Evolutionary conservation across 2,113 vertebrate genomes (phyloP).

Genomic region (Origma solitaria): DNA sequence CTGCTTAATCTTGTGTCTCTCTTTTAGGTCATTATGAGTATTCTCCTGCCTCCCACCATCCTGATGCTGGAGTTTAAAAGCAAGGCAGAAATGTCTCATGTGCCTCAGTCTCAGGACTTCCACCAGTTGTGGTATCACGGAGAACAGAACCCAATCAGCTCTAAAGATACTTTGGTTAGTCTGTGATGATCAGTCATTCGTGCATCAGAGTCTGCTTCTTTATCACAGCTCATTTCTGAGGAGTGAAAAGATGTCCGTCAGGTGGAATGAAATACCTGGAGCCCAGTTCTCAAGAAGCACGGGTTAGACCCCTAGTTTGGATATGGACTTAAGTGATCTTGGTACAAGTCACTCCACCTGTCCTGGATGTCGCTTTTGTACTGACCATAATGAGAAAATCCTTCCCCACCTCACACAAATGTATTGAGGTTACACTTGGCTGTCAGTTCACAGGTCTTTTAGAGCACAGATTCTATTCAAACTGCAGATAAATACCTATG

Average conservation of each 20-base stretch:
- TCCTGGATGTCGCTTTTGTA: background rate
- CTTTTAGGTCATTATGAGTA: slow-evolving; percentile 87
- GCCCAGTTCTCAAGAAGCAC: background rate
- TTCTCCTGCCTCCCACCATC: slow-evolving; percentile 89
- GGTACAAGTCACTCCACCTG: background rate
- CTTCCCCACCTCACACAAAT: background rate
- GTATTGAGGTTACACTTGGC: background rate
- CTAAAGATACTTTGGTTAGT: slow-evolving; percentile 69
- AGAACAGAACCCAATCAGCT: slow-evolving; percentile 51
- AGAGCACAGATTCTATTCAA: background rate
- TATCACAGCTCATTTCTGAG: background rate
- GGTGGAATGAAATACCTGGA: background rate
- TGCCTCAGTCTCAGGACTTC: slow-evolving; percentile 88
- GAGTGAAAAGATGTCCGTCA: background rate
- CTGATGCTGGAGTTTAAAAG: slow-evolving; percentile 95
- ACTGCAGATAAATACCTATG: background rate
- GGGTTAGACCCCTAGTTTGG: background rate
- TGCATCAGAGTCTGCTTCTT: background rate
- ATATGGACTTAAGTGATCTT: background rate
- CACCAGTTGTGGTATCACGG: slow-evolving; percentile 80
- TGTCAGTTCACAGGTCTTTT: background rate
- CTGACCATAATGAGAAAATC: background rate
- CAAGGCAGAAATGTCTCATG: slow-evolving; percentile 96
- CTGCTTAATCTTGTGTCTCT: background rate
- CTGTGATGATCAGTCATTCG: background rate